A percentile compares a stretch with the other conserved stretches of the same genome.
Evolutionary conservation across 2,113 vertebrate genomes (phyloP).

Genomic region (Sisor rabdophorus): DNA sequence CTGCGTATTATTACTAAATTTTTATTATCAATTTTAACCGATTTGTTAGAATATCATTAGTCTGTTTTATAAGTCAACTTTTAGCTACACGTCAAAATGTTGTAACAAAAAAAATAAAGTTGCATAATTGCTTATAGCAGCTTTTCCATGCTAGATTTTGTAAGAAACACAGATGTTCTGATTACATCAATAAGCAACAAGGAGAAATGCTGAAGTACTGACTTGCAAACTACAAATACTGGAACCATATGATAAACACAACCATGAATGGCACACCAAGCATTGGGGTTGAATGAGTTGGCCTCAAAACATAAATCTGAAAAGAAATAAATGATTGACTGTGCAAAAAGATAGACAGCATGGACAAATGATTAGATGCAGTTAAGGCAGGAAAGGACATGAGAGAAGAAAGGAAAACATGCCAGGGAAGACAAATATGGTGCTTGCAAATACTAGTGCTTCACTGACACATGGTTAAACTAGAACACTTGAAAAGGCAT

Average conservation of each 20-base stretch:
- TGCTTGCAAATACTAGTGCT: constrained; percentile 17
- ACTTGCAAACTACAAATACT: constrained; percentile 25
- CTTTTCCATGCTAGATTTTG: background rate
- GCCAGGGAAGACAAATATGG: constrained; percentile 3
- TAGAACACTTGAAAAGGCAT: constrained; percentile 14
- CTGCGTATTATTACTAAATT: too few relatives aligned
- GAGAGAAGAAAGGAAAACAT: background rate
- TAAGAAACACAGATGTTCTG: background rate
- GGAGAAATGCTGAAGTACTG: constrained; percentile 14
- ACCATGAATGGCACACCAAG: constrained; percentile 48
- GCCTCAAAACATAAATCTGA: constrained; percentile 45
- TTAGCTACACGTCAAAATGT: too few relatives aligned
- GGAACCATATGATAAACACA: constrained; percentile 49
- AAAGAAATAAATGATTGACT: constrained; percentile 34
- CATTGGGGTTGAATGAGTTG: constrained; percentile 43
- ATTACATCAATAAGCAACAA: background rate
- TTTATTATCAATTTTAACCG: too few relatives aligned
- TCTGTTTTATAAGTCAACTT: too few relatives aligned
- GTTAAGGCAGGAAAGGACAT: constrained; percentile 15
- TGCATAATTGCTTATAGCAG: background rate
- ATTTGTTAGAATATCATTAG: too few relatives aligned
- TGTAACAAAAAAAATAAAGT: background rate
- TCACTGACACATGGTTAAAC: constrained; percentile 19
- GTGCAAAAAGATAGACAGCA: constrained; percentile 44
- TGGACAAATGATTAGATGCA: constrained; percentile 10